Percentiles rank a stretch among this genome's conserved stretches.
Conservation (phyloP, 2,888 invertebrate species). For the Gandaritis pyraliata region DNA sequence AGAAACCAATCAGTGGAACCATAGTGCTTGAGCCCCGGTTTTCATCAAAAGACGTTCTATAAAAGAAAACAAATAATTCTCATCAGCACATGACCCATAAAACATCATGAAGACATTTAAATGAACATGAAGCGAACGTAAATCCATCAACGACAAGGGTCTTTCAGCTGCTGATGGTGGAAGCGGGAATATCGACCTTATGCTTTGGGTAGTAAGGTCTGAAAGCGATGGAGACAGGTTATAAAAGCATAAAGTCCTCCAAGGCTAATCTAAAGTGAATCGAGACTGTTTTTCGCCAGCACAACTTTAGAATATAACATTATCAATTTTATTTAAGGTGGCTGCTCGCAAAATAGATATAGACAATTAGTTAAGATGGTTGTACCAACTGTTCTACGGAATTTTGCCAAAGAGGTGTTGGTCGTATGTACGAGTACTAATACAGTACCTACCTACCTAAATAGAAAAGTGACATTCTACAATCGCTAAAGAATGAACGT, state of each 20-base stretch:
- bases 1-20: not conserved
- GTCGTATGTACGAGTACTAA: too few species aligned
- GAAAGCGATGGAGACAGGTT: not conserved
- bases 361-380: too few species aligned
- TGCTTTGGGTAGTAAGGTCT: not conserved
- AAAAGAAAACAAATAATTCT: slow-evolving; percentile 30
- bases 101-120: slow-evolving; percentile 36
- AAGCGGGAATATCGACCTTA: slow-evolving; percentile 1
- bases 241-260: not conserved
- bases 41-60: slow-evolving; percentile 15
- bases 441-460: too few species aligned
- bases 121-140: slow-evolving; percentile 25
- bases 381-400: too few species aligned
- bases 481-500: too few species aligned
- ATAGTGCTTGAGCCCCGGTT: not conserved
- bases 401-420: too few species aligned
- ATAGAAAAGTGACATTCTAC: too few species aligned
- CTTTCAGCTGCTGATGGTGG: slow-evolving; percentile 16
- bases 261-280: slow-evolving; percentile 2
- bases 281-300: not conserved
- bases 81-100: slow-evolving; percentile 34
- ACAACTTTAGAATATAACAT: not conserved
- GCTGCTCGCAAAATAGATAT: not conserved
- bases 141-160: slow-evolving; percentile 31
- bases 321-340: not conserved